These are phyloP conservation scores for Dreissena rostriformis DNA, from an alignment of 1,140 invertebrate species.

Conservation along the genomic window DNA sequence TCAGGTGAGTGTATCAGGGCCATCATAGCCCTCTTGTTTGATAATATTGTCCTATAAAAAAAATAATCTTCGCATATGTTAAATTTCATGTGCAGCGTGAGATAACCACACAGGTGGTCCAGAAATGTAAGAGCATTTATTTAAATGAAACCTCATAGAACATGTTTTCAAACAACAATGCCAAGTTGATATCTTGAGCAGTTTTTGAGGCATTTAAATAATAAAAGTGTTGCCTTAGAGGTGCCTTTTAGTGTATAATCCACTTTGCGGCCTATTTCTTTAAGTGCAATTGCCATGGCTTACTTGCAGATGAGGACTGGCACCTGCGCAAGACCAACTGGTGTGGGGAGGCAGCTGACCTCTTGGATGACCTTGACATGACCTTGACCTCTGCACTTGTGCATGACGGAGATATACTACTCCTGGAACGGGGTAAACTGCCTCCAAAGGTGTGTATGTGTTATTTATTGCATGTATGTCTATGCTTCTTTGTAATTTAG, in stretches of 20 bases:
- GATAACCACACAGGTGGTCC: no score
- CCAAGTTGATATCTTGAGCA: background rate
- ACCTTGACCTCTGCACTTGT: slow-evolving; percentile 67
- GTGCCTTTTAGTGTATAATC: no score
- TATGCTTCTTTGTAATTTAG: no score
- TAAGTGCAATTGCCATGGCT: background rate
- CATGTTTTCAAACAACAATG: background rate
- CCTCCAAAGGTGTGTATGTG: slow-evolving; percentile 72
- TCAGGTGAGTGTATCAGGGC: no score
- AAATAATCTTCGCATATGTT: no score
- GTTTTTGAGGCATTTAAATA: background rate
- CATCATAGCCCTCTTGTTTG: no score
- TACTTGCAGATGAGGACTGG: slow-evolving; percentile 72
- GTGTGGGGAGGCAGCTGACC: slow-evolving; percentile 73
- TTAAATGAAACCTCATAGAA: background rate
- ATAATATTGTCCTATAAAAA: no score
- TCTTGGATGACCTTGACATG: slow-evolving; percentile 71
- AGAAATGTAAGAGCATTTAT: no score
- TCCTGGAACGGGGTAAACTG: slow-evolving; percentile 72
- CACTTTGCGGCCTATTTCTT: no score
- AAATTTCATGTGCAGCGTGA: no score
- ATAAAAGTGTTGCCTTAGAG: no score
- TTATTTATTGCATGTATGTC: no score
- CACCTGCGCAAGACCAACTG: slow-evolving; percentile 78
- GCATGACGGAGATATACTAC: slow-evolving; percentile 73